These are phyloP conservation scores for Rhizoglyphus robini DNA, from an alignment of 1,140 invertebrate genomes.

Conservation along the genomic window DNA sequence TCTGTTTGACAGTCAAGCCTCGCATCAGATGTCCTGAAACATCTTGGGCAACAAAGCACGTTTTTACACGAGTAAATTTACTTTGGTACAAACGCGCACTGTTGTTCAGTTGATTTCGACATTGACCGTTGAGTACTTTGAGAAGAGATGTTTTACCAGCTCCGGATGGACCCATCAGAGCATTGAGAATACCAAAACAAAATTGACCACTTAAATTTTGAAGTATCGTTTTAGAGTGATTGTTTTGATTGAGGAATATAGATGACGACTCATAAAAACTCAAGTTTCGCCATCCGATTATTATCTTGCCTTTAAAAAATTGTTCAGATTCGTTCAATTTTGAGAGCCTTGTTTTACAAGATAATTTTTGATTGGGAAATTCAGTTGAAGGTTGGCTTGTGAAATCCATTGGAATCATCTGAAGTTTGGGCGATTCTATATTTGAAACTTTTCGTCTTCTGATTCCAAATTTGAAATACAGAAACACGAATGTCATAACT, in stretches of 20 bases:
- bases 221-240: not conserved
- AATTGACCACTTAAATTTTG: not conserved
- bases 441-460: no score
- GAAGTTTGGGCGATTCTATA: no score
- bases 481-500: no score
- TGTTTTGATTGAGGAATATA: not conserved
- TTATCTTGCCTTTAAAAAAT: no score
- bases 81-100: not conserved
- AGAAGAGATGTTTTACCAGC: conserved; percentile 41
- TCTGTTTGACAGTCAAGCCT: conserved; percentile 70
- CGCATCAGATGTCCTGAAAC: conserved; percentile 75
- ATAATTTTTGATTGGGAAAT: no score
- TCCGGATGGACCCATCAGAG: conserved; percentile 49
- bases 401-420: no score
- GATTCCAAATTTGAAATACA: no score
- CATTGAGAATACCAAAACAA: conserved; percentile 30
- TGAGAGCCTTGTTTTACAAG: no score
- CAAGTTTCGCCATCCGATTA: not conserved
- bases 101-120: not conserved
- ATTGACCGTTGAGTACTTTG: conserved; percentile 23
- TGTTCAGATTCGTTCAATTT: no score
- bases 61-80: not conserved
- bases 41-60: conserved; percentile 16
- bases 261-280: not conserved
- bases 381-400: no score